A percentile compares a stretch with the other conserved stretches of the same genome.
These are phyloP conservation scores for Noctua janthina DNA, from an alignment of 2,888 invertebrate species.

Conservation along the genomic window DNA sequence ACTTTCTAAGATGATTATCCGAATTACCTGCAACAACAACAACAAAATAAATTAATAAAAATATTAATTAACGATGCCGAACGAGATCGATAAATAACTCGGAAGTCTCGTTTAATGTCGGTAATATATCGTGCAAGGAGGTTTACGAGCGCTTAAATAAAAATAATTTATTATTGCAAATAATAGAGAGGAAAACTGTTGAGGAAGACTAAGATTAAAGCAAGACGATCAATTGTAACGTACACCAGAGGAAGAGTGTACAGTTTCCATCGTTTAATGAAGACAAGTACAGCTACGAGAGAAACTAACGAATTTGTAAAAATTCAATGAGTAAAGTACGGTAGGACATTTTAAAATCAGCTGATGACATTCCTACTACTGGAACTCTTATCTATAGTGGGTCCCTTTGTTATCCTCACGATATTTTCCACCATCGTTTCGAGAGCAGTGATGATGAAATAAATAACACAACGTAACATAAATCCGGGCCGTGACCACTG, in stretches of 20 bases:
- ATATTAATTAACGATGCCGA: slow-evolving; percentile 59
- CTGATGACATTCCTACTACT: background rate
- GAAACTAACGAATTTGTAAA: background rate
- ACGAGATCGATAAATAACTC: slow-evolving; percentile 67
- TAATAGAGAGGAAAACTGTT: slow-evolving; percentile 65
- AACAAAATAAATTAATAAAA: slow-evolving; percentile 64
- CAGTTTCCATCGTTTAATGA: slow-evolving; percentile 20
- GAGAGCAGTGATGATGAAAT: background rate
- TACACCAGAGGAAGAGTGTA: slow-evolving; percentile 6
- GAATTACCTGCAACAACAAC: slow-evolving; percentile 72
- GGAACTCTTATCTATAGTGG: background rate
- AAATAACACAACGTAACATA: background rate
- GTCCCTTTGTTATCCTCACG: background rate
- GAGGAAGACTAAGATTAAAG: slow-evolving; percentile 39
- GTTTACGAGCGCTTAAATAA: slow-evolving; percentile 61
- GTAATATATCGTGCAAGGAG: slow-evolving; percentile 55
- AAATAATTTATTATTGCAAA: slow-evolving; percentile 70
- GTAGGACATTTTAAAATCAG: background rate
- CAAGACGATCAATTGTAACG: slow-evolving; percentile 42
- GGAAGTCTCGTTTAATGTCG: slow-evolving; percentile 62
- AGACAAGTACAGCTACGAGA: slow-evolving; percentile 3
- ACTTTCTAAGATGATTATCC: slow-evolving; percentile 16
- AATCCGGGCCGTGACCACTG: background rate
- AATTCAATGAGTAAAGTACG: background rate
- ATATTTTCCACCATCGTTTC: background rate